phyloP scores from a whole-genome alignment of 2,113 vertebrate species.

The Morone saxatilis region DNA sequence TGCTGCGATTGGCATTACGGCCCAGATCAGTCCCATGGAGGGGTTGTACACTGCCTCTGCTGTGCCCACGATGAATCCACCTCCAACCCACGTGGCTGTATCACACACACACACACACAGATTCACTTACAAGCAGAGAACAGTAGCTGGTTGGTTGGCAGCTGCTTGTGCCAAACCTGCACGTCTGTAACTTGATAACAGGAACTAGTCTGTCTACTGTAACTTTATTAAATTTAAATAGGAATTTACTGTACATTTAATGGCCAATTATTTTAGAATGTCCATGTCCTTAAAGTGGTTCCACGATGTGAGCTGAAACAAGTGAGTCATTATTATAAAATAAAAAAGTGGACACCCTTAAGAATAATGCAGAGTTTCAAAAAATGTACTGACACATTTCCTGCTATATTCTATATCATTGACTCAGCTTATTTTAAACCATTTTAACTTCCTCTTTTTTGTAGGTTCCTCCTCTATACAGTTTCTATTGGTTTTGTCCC shows the following conservation, averaged over 20 bases:
- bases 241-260: conserved; percentile 31
- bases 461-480: no score
- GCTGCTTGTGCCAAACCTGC: neutral
- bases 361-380: no score
- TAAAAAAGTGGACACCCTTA: neutral
- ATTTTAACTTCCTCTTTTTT: neutral
- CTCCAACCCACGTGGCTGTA: conserved; percentile 78
- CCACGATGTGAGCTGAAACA: neutral
- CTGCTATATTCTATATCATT: neutral
- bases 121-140: neutral
- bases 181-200: conserved; percentile 27
- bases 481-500: no score
- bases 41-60: conserved; percentile 78
- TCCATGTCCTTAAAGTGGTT: neutral
- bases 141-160: neutral
- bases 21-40: conserved; percentile 78
- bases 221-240: conserved; percentile 31
- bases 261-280: conserved; percentile 1
- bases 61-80: conserved; percentile 76
- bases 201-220: conserved; percentile 1
- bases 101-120: neutral
- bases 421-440: neutral
- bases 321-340: neutral
- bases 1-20: conserved; percentile 76
- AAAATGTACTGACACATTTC: neutral